Conservation (phyloP, 2,113 vertebrate species). For the Canis aureus region DNA sequence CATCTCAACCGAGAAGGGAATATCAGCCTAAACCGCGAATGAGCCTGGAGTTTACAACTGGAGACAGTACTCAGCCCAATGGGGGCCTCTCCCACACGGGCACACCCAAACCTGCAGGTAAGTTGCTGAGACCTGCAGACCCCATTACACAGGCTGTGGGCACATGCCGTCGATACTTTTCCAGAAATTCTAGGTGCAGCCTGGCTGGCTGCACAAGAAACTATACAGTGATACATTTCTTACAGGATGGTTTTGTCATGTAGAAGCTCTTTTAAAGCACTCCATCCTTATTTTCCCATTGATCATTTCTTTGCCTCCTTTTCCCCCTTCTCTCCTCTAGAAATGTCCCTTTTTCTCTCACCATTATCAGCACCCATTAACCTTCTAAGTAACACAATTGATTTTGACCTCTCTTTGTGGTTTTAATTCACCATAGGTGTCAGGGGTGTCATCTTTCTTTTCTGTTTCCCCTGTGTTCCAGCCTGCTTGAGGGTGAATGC, state of each 20-base stretch:
- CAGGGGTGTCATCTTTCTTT: not conserved
- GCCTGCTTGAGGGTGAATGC: not conserved
- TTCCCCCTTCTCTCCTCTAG: not conserved
- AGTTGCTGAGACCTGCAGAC: not conserved
- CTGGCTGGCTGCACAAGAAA: not conserved
- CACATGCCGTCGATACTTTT: fast-evolving
- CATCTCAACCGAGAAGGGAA: conserved; percentile 94
- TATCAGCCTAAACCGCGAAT: conserved; percentile 95
- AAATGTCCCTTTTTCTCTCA: not conserved
- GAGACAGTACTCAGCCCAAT: conserved; percentile 93
- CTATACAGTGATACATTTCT: not conserved
- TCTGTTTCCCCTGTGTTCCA: not conserved
- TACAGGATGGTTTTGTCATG: not conserved
- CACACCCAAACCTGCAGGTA: conserved; percentile 95
- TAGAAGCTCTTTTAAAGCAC: not conserved
- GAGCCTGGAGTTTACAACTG: conserved; percentile 93
- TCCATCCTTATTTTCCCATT: not conserved
- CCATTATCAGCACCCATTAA: not conserved
- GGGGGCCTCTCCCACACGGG: conserved; percentile 93
- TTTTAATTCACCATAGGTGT: not conserved
- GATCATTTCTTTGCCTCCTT: not conserved
- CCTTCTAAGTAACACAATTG: not conserved
- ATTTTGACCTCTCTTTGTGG: not conserved
- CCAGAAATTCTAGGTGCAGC: not conserved
- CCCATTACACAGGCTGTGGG: not conserved